Base-by-base conservation (phyloP, 2,888 invertebrate species). In the Pediacus dermestoides region DNA sequence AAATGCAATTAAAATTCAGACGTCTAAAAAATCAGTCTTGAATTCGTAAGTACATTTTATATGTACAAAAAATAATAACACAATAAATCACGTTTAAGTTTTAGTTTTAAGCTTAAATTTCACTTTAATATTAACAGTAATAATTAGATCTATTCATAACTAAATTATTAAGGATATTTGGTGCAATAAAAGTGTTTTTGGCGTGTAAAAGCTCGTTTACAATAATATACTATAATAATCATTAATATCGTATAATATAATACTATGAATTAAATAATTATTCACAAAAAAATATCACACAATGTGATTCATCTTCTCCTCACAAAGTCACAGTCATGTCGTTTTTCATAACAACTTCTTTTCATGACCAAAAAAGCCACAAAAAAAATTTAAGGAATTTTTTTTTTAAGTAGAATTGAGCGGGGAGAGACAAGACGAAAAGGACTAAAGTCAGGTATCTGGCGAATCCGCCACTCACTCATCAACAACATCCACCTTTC, bases 401-500 rank as follows among this genome's bases (percentile, higher is more conserved):
- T n/a, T n/a, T n/a, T n/a, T n/a, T n/a, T n/a, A n/a, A n/a, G n/a
- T n/a, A n/a, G n/a, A n/a, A n/a, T n/a, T n/a, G n/a, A n/a, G n/a
- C n/a, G n/a, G n/a, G n/a, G n/a, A n/a, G n/a, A n/a, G n/a, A n/a
- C n/a, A n/a, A n/a, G n/a, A n/a, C n/a, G n/a, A n/a, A n/a, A n/a
- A n/a, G n/a, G n/a, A n/a, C n/a, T n/a, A n/a, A n/a, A n/a, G n/a
- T n/a, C n/a, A n/a, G n/a, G n/a, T n/a, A n/a, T n/a, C n/a, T n/a
- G n/a, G n/a, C n/a, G 28, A 4, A 8, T 3, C n/a, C 13, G 7
- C 28, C 7, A n/a, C n/a, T 50, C 41, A 50, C 16, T 16, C 31
- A 31, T 45, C 48, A 18, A 36, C 27, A 21, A 42, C 45, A 13
- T 61, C 58, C 37, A 59, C 53, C 45, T 63, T 66, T 42, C 64